phyloP scores from a whole-genome alignment of 2,113 vertebrate genomes.

The Trematomus loennbergii region DNA sequence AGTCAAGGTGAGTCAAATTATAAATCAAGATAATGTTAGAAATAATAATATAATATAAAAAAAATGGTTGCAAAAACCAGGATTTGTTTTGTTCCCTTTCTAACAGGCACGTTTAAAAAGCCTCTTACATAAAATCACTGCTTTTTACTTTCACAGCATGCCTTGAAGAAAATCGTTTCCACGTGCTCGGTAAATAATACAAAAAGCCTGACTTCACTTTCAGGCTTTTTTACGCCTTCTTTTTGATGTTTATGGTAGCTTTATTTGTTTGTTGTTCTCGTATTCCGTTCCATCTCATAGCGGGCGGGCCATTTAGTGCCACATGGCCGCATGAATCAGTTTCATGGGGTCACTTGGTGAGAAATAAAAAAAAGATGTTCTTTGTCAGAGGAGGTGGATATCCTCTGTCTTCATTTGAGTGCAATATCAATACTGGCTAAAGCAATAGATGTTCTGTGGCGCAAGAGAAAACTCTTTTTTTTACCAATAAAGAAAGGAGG shows the following conservation, averaged over 20 bases:
- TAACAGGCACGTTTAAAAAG: conserved; percentile 21
- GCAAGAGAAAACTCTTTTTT: conserved; percentile 3
- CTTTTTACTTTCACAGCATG: conserved; percentile 42
- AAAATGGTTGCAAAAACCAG: too few relatives aligned
- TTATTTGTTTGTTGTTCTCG: conserved; percentile 36
- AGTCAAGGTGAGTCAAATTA: conserved; percentile 1
- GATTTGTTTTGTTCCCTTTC: conserved; percentile 34
- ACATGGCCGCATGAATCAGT: conserved; percentile 48
- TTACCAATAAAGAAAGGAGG: conserved; percentile 28
- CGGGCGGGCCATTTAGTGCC: conserved; percentile 37
- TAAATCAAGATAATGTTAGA: neutral
- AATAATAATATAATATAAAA: neutral
- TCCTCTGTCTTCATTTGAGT: conserved; percentile 64
- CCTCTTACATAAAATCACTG: conserved; percentile 34
- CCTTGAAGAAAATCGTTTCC: conserved; percentile 52
- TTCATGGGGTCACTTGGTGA: conserved; percentile 35
- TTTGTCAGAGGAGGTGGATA: conserved; percentile 49
- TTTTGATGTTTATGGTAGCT: conserved; percentile 45
- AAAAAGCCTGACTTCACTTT: conserved; percentile 47
- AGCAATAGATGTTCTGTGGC: conserved; percentile 16
- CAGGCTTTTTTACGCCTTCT: conserved; percentile 22
- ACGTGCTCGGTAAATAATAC: conserved; percentile 42
- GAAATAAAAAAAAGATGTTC: conserved; percentile 51
- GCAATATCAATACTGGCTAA: conserved; percentile 70
- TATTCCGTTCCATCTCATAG: conserved; percentile 9